Evolutionary conservation across 2,888 invertebrate genomes (phyloP), one percentile per base, ranked within the genome.

Genomic region (Melieria crassipennis): DNA sequence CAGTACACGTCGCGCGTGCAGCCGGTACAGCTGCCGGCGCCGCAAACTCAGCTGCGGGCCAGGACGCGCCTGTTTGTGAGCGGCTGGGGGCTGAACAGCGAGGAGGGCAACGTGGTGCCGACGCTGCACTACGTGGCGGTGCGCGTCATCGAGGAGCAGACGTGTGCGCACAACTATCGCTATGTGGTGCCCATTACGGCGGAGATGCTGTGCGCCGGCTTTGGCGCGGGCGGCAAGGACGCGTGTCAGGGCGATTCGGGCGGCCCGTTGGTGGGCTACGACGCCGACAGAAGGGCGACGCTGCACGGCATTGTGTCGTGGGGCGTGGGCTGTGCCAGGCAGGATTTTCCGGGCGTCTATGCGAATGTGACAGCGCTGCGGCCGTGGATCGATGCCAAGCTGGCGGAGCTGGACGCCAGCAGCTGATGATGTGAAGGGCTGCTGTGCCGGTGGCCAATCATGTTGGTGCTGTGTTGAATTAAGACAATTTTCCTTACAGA

Each of bases 161-260:
- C 56, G 56, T 84, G 83, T 66, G 72, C 69, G 3, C 63, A 55
- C 7, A 80, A 77, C 46, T 84, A 84, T 69, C 70, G 77, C 56
- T 77, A 78, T 47, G 77, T 84, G 65, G 75, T 73, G 61, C 79
- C 79, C 56, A 75, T 84, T 11, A 84, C 81, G 7, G 66, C 69
- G 66, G 77, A 78, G 61, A 84, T 84, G 84, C 77, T 84, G 46
- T 84, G 83, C 68, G 83, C 84, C n/a, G 82, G 79, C 7, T 71
- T 74, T 1, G 46, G 67, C 1, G 50, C 71, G 11, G 81, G 78
- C 9, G 84, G 84, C 5, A 79, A 76, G 7, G 83, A 83, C 57
- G 81, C 83, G 69, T 83, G 83, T 56, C 83, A 83, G 72, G 83
- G 83, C 16, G 83, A 84, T 75, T 84, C 83, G 0, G 83, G 83